Percentiles rank a stretch among this genome's conserved stretches.
Conservation (phyloP, 2,888 invertebrate genomes). For the Heteropelma amictum region DNA sequence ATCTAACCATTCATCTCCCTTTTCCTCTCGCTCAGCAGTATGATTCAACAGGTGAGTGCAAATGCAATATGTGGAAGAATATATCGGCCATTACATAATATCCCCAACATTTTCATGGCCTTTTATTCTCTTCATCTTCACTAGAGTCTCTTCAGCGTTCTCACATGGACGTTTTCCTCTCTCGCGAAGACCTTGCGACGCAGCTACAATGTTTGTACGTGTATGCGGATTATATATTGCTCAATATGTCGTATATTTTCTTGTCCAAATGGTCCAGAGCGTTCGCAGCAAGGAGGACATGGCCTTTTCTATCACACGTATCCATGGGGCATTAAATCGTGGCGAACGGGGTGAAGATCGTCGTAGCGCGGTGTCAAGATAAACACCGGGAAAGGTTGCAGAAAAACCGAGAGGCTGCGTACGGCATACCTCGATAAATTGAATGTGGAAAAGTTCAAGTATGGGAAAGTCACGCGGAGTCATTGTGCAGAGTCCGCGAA, state of each 20-base stretch:
- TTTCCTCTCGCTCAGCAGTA: neutral
- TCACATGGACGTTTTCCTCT: neutral
- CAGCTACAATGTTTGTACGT: neutral
- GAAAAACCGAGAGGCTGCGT: neutral
- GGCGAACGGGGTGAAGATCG: constrained; percentile 30
- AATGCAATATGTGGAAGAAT: constrained; percentile 14
- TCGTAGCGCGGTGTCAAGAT: constrained; percentile 25
- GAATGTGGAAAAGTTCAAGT: neutral
- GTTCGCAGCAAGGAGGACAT: neutral
- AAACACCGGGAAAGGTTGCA: constrained; percentile 24
- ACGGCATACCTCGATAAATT: constrained; percentile 6
- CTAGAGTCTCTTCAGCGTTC: neutral
- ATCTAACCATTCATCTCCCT: neutral
- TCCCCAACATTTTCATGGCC: neutral
- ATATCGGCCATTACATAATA: constrained; percentile 19
- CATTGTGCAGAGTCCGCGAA: too few relatives aligned
- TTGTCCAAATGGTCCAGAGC: constrained; percentile 5
- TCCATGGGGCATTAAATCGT: constrained; percentile 37
- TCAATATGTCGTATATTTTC: constrained; percentile 18
- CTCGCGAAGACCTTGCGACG: neutral
- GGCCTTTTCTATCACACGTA: constrained; percentile 12
- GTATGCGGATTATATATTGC: constrained; percentile 1
- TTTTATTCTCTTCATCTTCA: neutral
- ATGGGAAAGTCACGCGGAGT: neutral
- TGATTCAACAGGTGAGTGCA: constrained; percentile 24